These are phyloP conservation scores for Nesoenas mayeri DNA, from an alignment of 2,113 vertebrate genomes.

Conservation along the genomic window DNA sequence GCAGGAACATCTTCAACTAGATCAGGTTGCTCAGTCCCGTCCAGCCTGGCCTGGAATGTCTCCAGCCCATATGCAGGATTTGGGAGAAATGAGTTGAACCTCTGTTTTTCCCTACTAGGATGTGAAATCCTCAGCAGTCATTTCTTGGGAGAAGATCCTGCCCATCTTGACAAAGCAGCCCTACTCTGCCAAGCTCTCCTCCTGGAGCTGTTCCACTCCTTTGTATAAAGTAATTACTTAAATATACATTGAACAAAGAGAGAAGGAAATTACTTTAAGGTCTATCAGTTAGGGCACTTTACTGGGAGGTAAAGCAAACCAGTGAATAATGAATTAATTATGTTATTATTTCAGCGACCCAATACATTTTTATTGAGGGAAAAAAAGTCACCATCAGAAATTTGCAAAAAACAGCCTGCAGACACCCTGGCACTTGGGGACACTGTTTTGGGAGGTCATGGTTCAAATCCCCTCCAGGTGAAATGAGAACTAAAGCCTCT, in stretches of 20 bases:
- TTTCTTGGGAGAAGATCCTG: neutral
- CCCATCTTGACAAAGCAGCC: neutral
- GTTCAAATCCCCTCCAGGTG: neutral
- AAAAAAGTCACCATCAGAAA: neutral
- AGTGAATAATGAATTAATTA: conserved; percentile 31
- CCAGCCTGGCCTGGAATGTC: too few relatives aligned
- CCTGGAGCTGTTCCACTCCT: conserved; percentile 41
- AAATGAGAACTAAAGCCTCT: neutral
- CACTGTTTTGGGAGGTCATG: neutral
- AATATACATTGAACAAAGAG: conserved; percentile 56
- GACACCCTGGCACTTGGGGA: neutral
- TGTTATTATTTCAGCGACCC: neutral
- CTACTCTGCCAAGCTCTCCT: conserved; percentile 23
- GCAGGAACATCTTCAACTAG: too few relatives aligned
- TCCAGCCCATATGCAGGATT: neutral
- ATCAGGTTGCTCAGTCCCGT: too few relatives aligned
- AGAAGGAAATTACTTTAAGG: conserved; percentile 40
- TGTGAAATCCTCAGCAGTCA: neutral
- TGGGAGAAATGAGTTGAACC: neutral
- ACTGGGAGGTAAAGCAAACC: conserved; percentile 18
- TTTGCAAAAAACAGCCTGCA: neutral
- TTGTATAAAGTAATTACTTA: conserved; percentile 58
- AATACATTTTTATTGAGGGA: neutral
- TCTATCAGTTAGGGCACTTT: conserved; percentile 5
- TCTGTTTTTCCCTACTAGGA: neutral